Conservation (phyloP, 2,888 invertebrate genomes). For the Lymantria monacha region DNA sequence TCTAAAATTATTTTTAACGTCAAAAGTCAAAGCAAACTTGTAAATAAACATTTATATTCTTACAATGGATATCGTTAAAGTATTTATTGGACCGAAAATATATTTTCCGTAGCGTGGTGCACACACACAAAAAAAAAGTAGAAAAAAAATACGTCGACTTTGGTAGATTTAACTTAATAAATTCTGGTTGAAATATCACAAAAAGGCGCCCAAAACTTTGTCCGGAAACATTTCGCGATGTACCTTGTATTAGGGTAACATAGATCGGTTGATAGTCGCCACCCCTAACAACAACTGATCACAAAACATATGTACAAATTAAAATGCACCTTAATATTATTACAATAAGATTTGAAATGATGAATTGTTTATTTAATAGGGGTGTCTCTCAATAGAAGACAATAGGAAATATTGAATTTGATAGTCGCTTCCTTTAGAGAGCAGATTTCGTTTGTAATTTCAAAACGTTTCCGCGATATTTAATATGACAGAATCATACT, state of each 20-base stretch:
- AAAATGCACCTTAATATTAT: slow-evolving; percentile 6
- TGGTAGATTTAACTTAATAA: slow-evolving; percentile 42
- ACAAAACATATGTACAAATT: slow-evolving; percentile 1
- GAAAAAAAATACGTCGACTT: slow-evolving; percentile 10
- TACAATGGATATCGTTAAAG: slow-evolving; percentile 4
- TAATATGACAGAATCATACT: no score
- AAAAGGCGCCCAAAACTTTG: slow-evolving; percentile 16
- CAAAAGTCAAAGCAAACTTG: no score
- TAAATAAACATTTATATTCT: no score
- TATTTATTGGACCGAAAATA: slow-evolving; percentile 6
- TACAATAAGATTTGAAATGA: slow-evolving; percentile 3
- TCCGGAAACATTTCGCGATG: slow-evolving; percentile 54
- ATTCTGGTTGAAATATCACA: slow-evolving; percentile 47
- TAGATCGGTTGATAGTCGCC: slow-evolving; percentile 23
- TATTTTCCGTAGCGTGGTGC: slow-evolving; percentile 1
- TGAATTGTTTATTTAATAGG: slow-evolving; percentile 10
- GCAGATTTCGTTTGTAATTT: slow-evolving; percentile 20
- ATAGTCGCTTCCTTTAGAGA: slow-evolving; percentile 21
- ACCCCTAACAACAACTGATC: slow-evolving; percentile 21
- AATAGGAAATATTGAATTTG: slow-evolving; percentile 35
- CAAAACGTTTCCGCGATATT: slow-evolving; percentile 17
- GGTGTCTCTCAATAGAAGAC: slow-evolving; percentile 27
- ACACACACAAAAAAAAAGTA: slow-evolving; percentile 8
- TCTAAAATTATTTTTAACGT: no score
- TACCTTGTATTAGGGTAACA: slow-evolving; percentile 52